Conservation (phyloP, 2,113 vertebrate genomes). For the Nansenia antarctica region DNA sequence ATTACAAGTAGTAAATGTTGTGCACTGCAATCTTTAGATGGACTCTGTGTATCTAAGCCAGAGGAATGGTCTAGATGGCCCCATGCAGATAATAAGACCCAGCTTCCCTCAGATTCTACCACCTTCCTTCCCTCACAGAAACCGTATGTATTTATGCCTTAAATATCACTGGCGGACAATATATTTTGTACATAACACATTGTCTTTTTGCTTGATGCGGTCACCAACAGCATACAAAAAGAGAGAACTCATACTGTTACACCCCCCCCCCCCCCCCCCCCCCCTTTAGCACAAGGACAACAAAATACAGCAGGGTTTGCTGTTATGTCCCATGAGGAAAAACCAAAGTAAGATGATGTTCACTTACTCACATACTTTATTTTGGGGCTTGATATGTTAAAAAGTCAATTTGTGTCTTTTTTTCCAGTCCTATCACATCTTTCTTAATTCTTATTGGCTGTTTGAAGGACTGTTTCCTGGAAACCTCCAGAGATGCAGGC, state of each 20-base stretch:
- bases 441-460: slow-evolving; percentile 6
- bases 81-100: slow-evolving; percentile 32
- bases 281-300: slow-evolving; percentile 47
- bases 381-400: background rate
- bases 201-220: too few relatives aligned
- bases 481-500: slow-evolving; percentile 56
- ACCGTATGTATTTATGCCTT: slow-evolving; percentile 46
- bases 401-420: background rate
- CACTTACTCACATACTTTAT: background rate
- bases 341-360: slow-evolving; percentile 51
- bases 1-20: background rate
- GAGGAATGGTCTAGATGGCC: slow-evolving; percentile 30
- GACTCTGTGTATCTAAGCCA: slow-evolving; percentile 40
- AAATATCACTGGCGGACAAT: too few relatives aligned
- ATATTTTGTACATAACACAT: too few relatives aligned
- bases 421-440: slow-evolving; percentile 5
- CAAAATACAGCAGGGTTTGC: slow-evolving; percentile 50
- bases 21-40: slow-evolving; percentile 28
- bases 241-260: too few relatives aligned
- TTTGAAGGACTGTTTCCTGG: slow-evolving; percentile 54
- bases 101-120: slow-evolving; percentile 34
- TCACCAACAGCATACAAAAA: too few relatives aligned
- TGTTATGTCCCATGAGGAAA: slow-evolving; percentile 50
- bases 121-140: slow-evolving; percentile 37
- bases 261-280: slow-evolving; percentile 14